Evolutionary conservation across 2,113 vertebrate genomes (phyloP).

Genomic region (Microcebus ravelobensis): DNA sequence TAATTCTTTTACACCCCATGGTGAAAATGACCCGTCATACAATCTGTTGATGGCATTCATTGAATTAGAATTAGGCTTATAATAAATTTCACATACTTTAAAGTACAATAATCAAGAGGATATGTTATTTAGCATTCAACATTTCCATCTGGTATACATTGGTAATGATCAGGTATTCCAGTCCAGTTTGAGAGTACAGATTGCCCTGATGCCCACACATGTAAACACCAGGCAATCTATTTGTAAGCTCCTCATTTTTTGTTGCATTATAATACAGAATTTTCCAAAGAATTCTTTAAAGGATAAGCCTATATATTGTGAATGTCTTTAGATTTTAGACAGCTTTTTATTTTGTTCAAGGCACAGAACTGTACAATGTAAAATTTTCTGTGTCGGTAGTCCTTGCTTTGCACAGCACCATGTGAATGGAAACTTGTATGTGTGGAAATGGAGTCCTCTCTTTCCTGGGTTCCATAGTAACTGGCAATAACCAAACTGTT

Average conservation of each 20-base stretch:
- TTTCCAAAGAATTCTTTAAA: not conserved
- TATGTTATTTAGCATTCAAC: not conserved
- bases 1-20: constrained; percentile 54
- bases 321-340: not conserved
- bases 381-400: not conserved
- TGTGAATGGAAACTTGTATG: not conserved
- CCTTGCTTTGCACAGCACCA: not conserved
- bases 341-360: not conserved
- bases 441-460: not conserved
- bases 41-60: constrained; percentile 63
- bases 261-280: not conserved
- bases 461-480: not conserved
- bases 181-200: not conserved
- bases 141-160: not conserved
- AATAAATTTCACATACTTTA: constrained; percentile 54
- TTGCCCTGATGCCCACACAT: not conserved
- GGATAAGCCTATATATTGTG: not conserved
- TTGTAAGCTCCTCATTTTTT: no score
- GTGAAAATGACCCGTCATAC: constrained; percentile 73
- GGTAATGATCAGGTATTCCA: not conserved
- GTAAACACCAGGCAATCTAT: not conserved
- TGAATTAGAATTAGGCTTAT: constrained; percentile 62
- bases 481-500: not conserved
- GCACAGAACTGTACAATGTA: not conserved
- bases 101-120: constrained; percentile 45